phyloP scores from a whole-genome alignment of 2,797 vertebrate genomes.

The Acanthurus lineatus region DNA sequence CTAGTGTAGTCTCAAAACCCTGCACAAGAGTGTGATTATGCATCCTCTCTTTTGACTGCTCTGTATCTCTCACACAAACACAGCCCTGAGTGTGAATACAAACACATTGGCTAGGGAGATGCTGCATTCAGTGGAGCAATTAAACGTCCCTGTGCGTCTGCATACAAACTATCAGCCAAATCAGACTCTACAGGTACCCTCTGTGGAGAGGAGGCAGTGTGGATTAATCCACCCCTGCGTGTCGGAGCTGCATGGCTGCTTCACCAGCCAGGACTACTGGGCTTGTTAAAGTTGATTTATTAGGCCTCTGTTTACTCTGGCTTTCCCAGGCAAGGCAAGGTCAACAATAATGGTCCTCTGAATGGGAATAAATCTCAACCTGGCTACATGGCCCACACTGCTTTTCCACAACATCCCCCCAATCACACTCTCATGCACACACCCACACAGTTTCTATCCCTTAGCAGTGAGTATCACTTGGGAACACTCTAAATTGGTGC shows the following conservation, averaged over 20 bases:
- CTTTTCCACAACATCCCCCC: slow-evolving; percentile 55
- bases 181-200: slow-evolving; percentile 84
- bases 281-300: slow-evolving; percentile 91
- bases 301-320: slow-evolving; percentile 86
- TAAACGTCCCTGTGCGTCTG: slow-evolving; percentile 80
- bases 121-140: slow-evolving; percentile 83
- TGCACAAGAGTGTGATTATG: slow-evolving; percentile 78
- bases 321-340: slow-evolving; percentile 86
- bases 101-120: slow-evolving; percentile 71
- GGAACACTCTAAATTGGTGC: slow-evolving; percentile 70
- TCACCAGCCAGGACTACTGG: slow-evolving; percentile 73
- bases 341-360: slow-evolving; percentile 88
- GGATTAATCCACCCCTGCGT: slow-evolving; percentile 81
- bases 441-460: slow-evolving; percentile 53
- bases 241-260: slow-evolving; percentile 79
- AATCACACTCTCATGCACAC: slow-evolving; percentile 43
- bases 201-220: slow-evolving; percentile 75
- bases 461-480: slow-evolving; percentile 64
- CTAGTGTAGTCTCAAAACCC: slow-evolving; percentile 70
- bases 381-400: slow-evolving; percentile 68
- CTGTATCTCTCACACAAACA: slow-evolving; percentile 71
- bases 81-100: slow-evolving; percentile 68
- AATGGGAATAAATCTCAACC: slow-evolving; percentile 87
- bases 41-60: slow-evolving; percentile 72
- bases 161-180: slow-evolving; percentile 84